Percentiles rank a stretch among this genome's conserved stretches.
Conservation (phyloP, 2,797 vertebrate species). For the Channa striata region DNA sequence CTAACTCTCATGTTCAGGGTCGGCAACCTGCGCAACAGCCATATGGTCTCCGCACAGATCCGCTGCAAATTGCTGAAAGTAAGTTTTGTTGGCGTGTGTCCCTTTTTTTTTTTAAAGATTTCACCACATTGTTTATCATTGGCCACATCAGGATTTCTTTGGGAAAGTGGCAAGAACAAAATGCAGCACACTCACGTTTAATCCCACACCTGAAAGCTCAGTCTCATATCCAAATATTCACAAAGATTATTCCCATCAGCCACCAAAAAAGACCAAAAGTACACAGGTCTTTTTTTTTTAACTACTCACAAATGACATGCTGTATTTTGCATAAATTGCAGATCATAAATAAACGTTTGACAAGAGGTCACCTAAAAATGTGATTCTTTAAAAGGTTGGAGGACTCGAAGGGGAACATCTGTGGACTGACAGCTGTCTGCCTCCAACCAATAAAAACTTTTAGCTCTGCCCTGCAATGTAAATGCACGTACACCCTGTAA, state of each 20-base stretch:
- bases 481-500: not conserved
- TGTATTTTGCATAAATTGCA: not conserved
- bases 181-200: constrained; percentile 40
- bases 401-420: constrained; percentile 11
- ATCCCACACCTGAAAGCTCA: constrained; percentile 30
- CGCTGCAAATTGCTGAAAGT: constrained; percentile 99
- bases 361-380: not conserved
- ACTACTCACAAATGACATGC: not conserved
- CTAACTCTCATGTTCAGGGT: constrained; percentile 99
- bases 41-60: constrained; percentile 99
- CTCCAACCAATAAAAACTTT: constrained; percentile 4
- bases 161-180: constrained; percentile 11
- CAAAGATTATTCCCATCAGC: not conserved
- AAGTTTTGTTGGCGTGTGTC: constrained; percentile 70
- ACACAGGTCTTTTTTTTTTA: not conserved
- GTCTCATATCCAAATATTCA: not conserved
- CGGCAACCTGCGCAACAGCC: constrained; percentile 98
- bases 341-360: not conserved
- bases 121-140: constrained; percentile 14
- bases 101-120: not conserved
- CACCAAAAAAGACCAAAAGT: not conserved
- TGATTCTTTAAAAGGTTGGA: not conserved
- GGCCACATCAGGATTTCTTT: not conserved
- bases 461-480: not conserved
- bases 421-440: constrained; percentile 21